Conservation (phyloP, 1,140 invertebrate genomes). For the Drosophila funebris region DNA sequence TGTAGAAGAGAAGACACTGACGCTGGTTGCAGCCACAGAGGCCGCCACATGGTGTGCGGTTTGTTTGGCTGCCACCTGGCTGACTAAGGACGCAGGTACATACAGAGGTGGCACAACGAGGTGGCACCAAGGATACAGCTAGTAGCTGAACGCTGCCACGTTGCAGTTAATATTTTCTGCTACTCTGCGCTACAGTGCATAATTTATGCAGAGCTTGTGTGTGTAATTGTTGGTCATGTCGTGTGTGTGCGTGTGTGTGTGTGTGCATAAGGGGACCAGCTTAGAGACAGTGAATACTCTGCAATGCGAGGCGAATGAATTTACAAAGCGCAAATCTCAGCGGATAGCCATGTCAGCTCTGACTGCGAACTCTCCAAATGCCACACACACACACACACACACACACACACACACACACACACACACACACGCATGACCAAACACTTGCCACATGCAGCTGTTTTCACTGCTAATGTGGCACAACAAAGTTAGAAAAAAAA, state of each 20-base stretch:
- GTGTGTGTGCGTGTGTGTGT: background rate
- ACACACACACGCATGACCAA: constrained; percentile 1
- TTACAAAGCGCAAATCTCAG: constrained; percentile 58
- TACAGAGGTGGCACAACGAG: background rate
- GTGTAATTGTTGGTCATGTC: constrained; percentile 24
- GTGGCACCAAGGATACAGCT: background rate
- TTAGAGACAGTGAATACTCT: constrained; percentile 31
- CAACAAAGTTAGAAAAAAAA: constrained; percentile 6
- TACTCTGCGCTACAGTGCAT: constrained; percentile 68
- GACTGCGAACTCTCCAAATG: constrained; percentile 21
- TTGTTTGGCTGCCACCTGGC: constrained; percentile 72
- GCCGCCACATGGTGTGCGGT: constrained; percentile 53
- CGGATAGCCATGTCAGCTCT: constrained; percentile 39
- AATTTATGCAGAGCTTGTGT: constrained; percentile 60
- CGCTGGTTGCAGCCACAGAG: constrained; percentile 24
- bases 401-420: constrained; percentile 13
- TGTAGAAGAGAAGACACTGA: constrained; percentile 13
- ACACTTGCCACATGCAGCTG: constrained; percentile 4
- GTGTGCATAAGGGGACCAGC: constrained; percentile 28
- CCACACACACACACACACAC: constrained; percentile 20
- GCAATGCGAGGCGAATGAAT: constrained; percentile 44
- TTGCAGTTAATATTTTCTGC: constrained; percentile 76
- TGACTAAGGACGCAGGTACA: constrained; percentile 32
- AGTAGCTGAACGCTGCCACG: constrained; percentile 23
- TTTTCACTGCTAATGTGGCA: constrained; percentile 23